Evolutionary conservation across 2,797 vertebrate genomes (phyloP).

Genomic region (Rachycentron canadum): DNA sequence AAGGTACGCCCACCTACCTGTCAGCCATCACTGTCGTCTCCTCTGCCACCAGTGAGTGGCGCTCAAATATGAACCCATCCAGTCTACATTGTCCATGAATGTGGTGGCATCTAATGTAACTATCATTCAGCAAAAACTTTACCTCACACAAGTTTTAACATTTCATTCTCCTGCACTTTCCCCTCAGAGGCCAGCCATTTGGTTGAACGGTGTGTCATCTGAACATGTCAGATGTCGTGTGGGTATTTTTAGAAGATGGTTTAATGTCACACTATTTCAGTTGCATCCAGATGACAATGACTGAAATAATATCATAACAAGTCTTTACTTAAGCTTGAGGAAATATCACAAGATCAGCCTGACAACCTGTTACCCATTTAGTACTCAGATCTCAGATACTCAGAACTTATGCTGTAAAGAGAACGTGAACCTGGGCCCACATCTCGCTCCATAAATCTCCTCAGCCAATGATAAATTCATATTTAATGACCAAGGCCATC

Average conservation of each 20-base stretch:
- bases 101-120: conserved; percentile 35
- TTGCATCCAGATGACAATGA: background rate
- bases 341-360: conserved; percentile 13
- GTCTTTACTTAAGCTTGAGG: conserved; percentile 9
- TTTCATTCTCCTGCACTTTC: conserved; percentile 11
- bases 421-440: conserved; percentile 59
- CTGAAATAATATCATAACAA: conserved; percentile 21
- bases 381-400: conserved; percentile 60
- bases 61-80: conserved; percentile 39
- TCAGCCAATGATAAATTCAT: conserved; percentile 83
- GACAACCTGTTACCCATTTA: conserved; percentile 48
- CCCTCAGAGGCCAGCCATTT: conserved; percentile 11
- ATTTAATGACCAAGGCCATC: conserved; percentile 83
- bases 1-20: conserved; percentile 53
- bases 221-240: background rate
- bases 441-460: conserved; percentile 75
- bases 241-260: background rate
- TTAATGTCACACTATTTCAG: background rate
- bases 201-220: conserved; percentile 14
- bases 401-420: conserved; percentile 57
- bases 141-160: background rate
- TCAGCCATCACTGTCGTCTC: conserved; percentile 49
- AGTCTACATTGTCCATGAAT: conserved; percentile 12
- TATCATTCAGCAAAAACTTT: background rate
- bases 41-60: conserved; percentile 49